phyloP scores from a whole-genome alignment of 35 echinoderm and acorn worm genomes.

The Hemicentrotus pulcherrimus region DNA sequence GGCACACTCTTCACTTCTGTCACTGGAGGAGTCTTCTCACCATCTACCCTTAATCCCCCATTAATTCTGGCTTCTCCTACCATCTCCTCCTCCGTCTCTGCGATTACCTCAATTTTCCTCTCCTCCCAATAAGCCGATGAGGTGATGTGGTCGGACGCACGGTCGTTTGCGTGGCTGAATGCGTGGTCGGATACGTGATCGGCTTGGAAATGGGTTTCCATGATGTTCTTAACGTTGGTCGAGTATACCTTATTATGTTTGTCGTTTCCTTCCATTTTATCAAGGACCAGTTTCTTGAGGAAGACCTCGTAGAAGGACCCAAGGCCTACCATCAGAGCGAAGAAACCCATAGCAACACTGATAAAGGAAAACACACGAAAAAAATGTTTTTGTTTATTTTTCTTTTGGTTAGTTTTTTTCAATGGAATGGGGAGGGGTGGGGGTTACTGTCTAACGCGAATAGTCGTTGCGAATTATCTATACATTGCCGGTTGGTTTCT shows the following conservation, averaged over 20 bases:
- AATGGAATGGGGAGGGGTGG: too few relatives aligned
- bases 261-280: not conserved
- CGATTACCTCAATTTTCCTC: too few relatives aligned
- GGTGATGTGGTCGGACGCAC: not conserved
- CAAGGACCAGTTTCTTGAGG: not conserved
- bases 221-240: not conserved
- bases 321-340: not conserved
- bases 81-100: not conserved
- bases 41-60: not conserved
- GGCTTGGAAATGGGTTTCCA: not conserved
- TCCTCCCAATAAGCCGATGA: not conserved
- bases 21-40: not conserved
- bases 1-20: not conserved
- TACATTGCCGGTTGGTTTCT: too few relatives aligned
- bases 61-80: not conserved
- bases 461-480: too few relatives aligned
- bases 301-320: slow-evolving; percentile 1
- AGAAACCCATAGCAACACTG: not conserved
- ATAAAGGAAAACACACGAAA: not conserved
- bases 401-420: too few relatives aligned
- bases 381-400: not conserved
- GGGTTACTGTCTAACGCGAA: too few relatives aligned
- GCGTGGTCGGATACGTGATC: not conserved
- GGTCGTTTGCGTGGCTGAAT: not conserved
- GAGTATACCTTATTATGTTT: not conserved